Conservation (phyloP, 1,140 invertebrate genomes). For the Gerris buenoi region DNA sequence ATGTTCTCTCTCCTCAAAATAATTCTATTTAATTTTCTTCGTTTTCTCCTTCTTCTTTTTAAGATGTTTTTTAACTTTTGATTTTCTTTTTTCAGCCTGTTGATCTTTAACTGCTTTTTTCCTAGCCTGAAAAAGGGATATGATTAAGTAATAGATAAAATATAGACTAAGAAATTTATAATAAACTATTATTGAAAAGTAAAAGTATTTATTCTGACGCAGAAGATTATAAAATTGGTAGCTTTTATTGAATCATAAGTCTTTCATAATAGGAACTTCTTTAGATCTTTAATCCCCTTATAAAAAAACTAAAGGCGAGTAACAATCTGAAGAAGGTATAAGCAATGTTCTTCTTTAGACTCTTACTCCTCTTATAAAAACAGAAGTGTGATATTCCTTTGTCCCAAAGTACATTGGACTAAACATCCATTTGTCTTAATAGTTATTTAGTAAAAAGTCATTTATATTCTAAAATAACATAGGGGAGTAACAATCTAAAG, state of each 20-base stretch:
- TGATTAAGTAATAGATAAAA: constrained; percentile 9
- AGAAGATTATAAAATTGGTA: constrained; percentile 6
- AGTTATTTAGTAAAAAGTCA: too few relatives aligned
- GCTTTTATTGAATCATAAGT: constrained; percentile 3
- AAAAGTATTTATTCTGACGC: neutral
- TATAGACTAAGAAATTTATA: constrained; percentile 1
- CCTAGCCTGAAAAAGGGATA: constrained; percentile 37
- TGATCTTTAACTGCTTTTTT: constrained; percentile 76
- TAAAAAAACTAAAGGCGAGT: neutral
- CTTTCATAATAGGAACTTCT: too few relatives aligned
- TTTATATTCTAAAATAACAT: too few relatives aligned
- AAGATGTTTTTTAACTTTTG: constrained; percentile 87
- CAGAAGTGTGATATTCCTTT: too few relatives aligned
- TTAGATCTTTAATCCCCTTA: neutral
- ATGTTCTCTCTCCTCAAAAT: too few relatives aligned
- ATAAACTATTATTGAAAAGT: neutral
- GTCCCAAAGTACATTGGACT: too few relatives aligned
- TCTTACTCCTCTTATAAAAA: too few relatives aligned
- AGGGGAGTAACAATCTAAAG: too few relatives aligned
- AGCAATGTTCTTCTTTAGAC: too few relatives aligned
- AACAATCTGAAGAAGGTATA: too few relatives aligned
- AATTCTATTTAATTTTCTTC: too few relatives aligned
- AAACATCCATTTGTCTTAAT: too few relatives aligned
- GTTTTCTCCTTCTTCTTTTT: constrained; percentile 77
- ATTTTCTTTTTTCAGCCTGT: constrained; percentile 79